Percentiles rank a stretch among this genome's conserved stretches.
phyloP scores from a whole-genome alignment of 2,797 vertebrate species.

The Gorsachius magnificus region DNA sequence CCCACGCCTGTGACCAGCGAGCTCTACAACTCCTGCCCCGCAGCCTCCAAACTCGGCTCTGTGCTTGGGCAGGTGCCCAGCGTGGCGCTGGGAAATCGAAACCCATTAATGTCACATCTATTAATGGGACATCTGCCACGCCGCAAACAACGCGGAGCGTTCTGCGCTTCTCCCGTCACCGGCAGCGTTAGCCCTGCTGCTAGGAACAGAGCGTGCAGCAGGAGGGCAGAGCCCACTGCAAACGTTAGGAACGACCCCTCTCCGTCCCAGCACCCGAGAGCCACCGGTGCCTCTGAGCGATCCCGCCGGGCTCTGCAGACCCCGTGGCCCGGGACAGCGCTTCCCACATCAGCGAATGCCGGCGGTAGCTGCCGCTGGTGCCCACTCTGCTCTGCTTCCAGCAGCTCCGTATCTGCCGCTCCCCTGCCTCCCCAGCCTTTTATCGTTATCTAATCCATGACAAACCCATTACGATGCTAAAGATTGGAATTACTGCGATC shows the following conservation, averaged over 20 bases:
- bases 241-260: fast-evolving
- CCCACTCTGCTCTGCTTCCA: background rate
- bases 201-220: fast-evolving
- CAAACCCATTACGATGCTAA: background rate
- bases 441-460: background rate
- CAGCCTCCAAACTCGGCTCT: background rate
- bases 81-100: background rate
- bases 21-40: background rate
- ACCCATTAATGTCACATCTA: no score
- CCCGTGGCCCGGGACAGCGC: background rate
- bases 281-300: background rate
- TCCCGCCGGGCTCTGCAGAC: background rate
- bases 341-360: background rate
- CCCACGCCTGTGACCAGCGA: background rate
- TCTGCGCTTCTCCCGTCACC: fast-evolving
- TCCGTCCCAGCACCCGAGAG: background rate
- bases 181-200: background rate
- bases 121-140: background rate
- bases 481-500: background rate
- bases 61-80: background rate
- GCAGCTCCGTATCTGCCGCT: background rate
- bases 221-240: no score
- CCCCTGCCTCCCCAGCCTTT: background rate
- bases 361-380: fast-evolving
- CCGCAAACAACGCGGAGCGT: fast-evolving